Base-by-base conservation (phyloP, 2,113 vertebrate species). In the Xenopus borealis region DNA sequence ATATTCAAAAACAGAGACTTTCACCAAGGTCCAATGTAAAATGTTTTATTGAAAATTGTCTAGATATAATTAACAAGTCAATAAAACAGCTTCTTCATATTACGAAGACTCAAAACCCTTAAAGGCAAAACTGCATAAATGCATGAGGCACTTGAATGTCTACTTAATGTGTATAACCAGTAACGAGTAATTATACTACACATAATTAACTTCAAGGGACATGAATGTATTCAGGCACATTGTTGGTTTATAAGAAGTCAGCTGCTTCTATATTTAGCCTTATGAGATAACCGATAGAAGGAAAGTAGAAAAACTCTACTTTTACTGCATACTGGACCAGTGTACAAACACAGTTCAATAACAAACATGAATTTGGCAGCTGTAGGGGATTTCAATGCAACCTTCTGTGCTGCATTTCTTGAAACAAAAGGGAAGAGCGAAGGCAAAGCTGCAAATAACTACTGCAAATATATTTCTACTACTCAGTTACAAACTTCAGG, bases 101-200 rank as follows among this genome's bases (percentile, higher is more conserved):
- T 61, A 12, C 81, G 85, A 1, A 64, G 82, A 85, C 63, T 1
- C 46, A 79, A 79, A 81, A 81, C 71, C 71, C 47, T 75, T 2
- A 46, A 78, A 80, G 82, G 81, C 70, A 72, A 69, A 79, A 79
- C 70, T 81, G 72, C 81, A 86, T 82, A 84, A 82, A 74, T 78
- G 44, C 82, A 80, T 78, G 83, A 92, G 91, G 91, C 90, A 92
- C 89, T 92, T 68, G 81, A 73, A 89, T 70, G n/a, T 79, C 82
- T 75, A 79, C 80, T 64, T 85, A 80, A 80, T 80, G 78, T 84
- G 78, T 50, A 17, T 78, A 82, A 85, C 12, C 63, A 81, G 63
- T 30, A 84, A 84, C 71, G 80, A 72, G 74, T 55, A 58, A 52
- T 30, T 58, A 14, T 33, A 71, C 23, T 66, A 46, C 44, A 9